Evolutionary conservation across 2,888 invertebrate species (phyloP), one percentile per base, ranked within the genome.

Genomic region (Drosophila dives): DNA sequence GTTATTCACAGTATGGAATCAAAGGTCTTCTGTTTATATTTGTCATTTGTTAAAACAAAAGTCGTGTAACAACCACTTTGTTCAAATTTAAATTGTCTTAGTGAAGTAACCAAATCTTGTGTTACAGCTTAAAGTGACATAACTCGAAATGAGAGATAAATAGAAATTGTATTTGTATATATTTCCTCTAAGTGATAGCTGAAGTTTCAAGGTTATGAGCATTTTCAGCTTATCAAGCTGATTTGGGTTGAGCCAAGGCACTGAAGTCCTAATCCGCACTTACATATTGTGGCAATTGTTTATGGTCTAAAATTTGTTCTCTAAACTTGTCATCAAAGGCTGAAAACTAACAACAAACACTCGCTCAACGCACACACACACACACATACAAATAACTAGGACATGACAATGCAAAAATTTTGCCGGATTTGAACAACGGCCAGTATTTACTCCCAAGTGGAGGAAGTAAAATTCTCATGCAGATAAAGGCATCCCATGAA

Each of bases 341-440:
- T 45, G 49, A 60, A 29, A 50, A 32, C 34, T 55, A 79, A 55
- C 62, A 67, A 56, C 56, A 56, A 56, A 32, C 56, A 29, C 29
- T 11, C 10, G 5, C n/a, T 29, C 17, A 40, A 49, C 42, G 32
- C 26, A 63, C 20, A 51, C 17, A 63, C 55, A 23, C 0, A 20
- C 23, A 26, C 23, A 48, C 12, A 23, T 15, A 45, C 40, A 49
- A 26, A 53, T 61, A 70, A 63, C 64, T 64, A 56, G 81, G 54
- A 78, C 81, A 80, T 80, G 80, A 81, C 78, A 80, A 80, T 80
- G 80, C 75, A 71, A 68, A 45, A 80, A 81, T 78, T 75, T 68
- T 68, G 58, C 58, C 61, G 78, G 80, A 81, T 78, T 80, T 80
- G 26, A 77, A 60, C 67, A 74, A 51, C 65, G 49, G 20, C 20